Evolutionary conservation across 2,797 vertebrate species (phyloP).

Genomic region (Picus viridis): DNA sequence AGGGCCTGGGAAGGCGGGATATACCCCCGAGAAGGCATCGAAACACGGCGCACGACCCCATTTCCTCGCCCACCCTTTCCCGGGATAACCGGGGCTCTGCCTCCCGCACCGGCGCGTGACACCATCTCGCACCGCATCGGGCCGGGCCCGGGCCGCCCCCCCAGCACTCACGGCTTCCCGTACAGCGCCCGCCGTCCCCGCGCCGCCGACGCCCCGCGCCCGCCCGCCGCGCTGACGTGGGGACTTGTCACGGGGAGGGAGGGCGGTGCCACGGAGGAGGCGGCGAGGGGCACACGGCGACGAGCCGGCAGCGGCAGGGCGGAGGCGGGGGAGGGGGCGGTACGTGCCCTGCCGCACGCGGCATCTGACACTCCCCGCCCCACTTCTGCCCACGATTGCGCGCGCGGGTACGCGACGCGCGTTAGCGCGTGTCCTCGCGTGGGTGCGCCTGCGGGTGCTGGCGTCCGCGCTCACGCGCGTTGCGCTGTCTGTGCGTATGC

Average conservation of each 20-base stretch:
- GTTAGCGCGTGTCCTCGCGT: not conserved
- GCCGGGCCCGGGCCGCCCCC: not conserved
- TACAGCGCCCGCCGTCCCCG: not conserved
- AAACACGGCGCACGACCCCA: not conserved
- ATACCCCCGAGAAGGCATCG: not conserved
- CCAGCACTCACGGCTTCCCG: constrained; percentile 11
- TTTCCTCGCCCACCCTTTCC: not conserved
- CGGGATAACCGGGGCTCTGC: not conserved
- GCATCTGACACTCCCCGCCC: not conserved
- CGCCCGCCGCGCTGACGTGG: not conserved
- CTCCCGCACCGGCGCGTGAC: not conserved
- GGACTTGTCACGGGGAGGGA: not conserved
- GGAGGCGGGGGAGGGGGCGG: not conserved
- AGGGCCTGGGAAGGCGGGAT: not conserved
- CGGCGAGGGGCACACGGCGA: not conserved
- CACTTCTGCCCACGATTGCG: too few species aligned
- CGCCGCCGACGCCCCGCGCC: not conserved
- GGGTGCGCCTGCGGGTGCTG: not conserved
- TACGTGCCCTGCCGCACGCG: not conserved
- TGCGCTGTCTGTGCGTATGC: not conserved
- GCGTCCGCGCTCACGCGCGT: not conserved
- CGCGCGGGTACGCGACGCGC: not conserved
- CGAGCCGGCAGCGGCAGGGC: not conserved
- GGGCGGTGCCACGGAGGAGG: not conserved
- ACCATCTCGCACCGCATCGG: not conserved